phyloP scores from a whole-genome alignment of 92 coral and sea anemone species.

The Pocillopora meandrina region DNA sequence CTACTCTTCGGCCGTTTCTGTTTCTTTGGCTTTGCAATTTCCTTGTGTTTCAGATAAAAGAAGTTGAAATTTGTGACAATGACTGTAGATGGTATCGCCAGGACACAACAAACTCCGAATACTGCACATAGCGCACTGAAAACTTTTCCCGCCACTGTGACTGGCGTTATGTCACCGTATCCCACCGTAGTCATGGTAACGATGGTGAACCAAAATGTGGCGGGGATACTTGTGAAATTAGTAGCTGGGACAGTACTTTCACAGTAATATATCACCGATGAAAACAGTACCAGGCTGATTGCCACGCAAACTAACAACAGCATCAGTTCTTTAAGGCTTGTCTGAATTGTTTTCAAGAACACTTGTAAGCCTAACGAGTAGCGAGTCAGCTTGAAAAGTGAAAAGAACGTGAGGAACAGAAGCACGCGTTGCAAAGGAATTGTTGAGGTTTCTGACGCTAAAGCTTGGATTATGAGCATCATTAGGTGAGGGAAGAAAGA shows the following conservation, averaged over 20 bases:
- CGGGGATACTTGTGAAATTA: conserved; percentile 62
- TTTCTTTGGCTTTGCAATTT: background rate
- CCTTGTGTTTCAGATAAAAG: conserved; percentile 29
- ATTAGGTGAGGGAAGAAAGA: conserved; percentile 51
- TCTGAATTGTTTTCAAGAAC: conserved; percentile 39
- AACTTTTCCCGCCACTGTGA: conserved; percentile 53
- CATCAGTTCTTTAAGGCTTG: conserved; percentile 45
- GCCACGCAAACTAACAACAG: conserved; percentile 44
- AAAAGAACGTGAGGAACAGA: conserved; percentile 34
- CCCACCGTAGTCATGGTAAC: conserved; percentile 77
- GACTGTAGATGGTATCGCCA: conserved; percentile 64
- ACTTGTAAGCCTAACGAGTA: conserved; percentile 58
- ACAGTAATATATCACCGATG: conserved; percentile 48
- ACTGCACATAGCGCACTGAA: conserved; percentile 62
- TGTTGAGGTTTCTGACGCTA: background rate
- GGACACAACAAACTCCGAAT: conserved; percentile 56
- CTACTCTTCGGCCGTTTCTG: conserved; percentile 5
- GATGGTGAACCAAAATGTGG: conserved; percentile 53
- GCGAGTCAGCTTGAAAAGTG: conserved; percentile 59
- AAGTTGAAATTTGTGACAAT: conserved; percentile 61
- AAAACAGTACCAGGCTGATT: conserved; percentile 54
- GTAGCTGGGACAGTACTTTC: conserved; percentile 33
- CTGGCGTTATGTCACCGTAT: conserved; percentile 61
- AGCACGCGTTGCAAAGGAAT: conserved; percentile 17
- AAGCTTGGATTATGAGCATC: conserved; percentile 24